Evolutionary conservation across 2,888 invertebrate genomes (phyloP).

Genomic region (Athalia cordata): DNA sequence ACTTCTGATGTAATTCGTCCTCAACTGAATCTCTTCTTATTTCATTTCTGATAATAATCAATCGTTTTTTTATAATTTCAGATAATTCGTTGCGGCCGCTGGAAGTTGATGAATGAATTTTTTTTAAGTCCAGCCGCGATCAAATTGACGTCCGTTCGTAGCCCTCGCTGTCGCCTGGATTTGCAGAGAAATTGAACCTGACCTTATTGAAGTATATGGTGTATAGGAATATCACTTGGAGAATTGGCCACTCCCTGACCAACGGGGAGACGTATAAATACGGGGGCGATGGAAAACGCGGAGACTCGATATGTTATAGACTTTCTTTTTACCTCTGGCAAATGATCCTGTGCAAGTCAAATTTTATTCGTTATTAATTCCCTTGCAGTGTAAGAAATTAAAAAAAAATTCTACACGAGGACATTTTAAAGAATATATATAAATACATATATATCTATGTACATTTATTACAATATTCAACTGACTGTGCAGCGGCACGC

Average conservation of each 20-base stretch:
- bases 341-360: conserved; percentile 30
- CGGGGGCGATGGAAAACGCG: background rate
- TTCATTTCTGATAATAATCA: too few relatives aligned
- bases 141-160: conserved; percentile 18
- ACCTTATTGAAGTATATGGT: conserved; percentile 43
- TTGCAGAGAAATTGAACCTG: conserved; percentile 48
- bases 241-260: conserved; percentile 45
- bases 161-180: conserved; percentile 20
- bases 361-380: background rate
- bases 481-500: too few relatives aligned
- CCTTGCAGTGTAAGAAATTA: too few relatives aligned
- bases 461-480: too few relatives aligned
- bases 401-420: too few relatives aligned
- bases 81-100: background rate
- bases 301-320: conserved; percentile 35
- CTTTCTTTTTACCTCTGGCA: conserved; percentile 50
- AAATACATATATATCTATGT: too few relatives aligned
- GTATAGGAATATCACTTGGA: background rate
- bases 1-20: too few relatives aligned
- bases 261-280: background rate
- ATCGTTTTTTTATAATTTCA: too few relatives aligned
- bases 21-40: too few relatives aligned
- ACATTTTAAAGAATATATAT: too few relatives aligned
- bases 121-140: background rate
- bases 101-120: background rate